Base-by-base conservation (phyloP, 1,140 invertebrate genomes). In the Helicoverpa armigera region DNA sequence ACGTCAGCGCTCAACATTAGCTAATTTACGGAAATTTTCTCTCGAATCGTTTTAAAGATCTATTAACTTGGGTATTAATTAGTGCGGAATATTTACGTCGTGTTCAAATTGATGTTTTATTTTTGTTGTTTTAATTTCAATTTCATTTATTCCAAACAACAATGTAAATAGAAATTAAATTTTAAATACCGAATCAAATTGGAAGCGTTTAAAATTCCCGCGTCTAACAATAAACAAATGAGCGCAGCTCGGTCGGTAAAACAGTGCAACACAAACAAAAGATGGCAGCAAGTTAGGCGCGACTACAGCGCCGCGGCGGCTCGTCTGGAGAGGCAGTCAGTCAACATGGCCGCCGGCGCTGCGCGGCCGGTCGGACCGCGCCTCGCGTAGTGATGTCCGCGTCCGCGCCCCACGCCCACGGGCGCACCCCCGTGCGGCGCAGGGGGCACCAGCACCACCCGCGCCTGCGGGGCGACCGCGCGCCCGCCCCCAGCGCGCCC, bases 361-460 rank as follows among this genome's bases (percentile, higher is more conserved):
- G 91, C 94, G 95, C 90, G 95, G 91, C 95, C 95, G 96, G 96
- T 95, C 94, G 95, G 92, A 90, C 89, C 91, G 95, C 91, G 90
- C 87, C 87, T 86, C 77, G 87, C 86, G 85, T 89, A 93, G 92
- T 92, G 82, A 94, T 94, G 93, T 94, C 93, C 90, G 91, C 94
- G 95, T 88, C 95, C 90, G 96, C 95, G 96, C 96, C 95, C 95
- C 91, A 94, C 92, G 91, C 90, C 90, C 92, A 96, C 95, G 92
- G 92, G 91, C 93, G 90, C 91, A 93, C 94, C 95, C 93, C 95
- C 91, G 93, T 95, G 76, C 96, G 96, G 93, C 96, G 97, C 91
- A 96, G 97, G 91, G 97, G 97, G 76, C 97, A 98, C 90, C 97
- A 97, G 93, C 97, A 98, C 94, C 97, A 98, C 95, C 97, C 96